phyloP scores from a whole-genome alignment of 2,113 vertebrate genomes.

The Saccopteryx bilineata region DNA sequence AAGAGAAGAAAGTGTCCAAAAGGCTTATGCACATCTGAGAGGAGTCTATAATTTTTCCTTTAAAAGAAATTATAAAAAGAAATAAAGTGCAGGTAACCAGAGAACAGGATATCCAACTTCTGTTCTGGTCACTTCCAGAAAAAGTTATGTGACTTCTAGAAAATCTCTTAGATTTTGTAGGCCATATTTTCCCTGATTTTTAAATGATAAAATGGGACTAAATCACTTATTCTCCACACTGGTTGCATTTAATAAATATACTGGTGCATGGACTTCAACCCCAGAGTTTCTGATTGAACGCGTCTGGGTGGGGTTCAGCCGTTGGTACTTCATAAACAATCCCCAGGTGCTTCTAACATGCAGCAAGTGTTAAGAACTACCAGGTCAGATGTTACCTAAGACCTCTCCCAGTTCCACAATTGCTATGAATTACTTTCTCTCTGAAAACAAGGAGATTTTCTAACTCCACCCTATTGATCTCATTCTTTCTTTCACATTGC shows the following conservation, averaged over 20 bases:
- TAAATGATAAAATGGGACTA: neutral
- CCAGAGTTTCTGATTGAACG: neutral
- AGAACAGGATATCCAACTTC: neutral
- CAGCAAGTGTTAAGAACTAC: neutral
- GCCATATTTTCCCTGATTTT: neutral
- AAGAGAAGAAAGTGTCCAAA: neutral
- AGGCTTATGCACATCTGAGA: neutral
- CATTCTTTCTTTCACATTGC: neutral
- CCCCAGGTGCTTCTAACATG: neutral
- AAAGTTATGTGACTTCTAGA: neutral
- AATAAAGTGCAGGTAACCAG: neutral
- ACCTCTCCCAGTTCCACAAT: neutral
- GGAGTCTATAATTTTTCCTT: neutral
- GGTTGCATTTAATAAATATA: neutral
- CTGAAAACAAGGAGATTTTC: neutral
- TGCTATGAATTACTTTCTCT: neutral
- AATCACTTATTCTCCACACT: neutral
- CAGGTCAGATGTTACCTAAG: neutral
- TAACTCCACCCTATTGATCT: neutral
- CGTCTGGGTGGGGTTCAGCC: neutral
- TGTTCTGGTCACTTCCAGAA: neutral
- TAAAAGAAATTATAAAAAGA: neutral
- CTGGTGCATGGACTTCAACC: neutral
- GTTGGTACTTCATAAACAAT: neutral
- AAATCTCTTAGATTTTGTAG: neutral